phyloP scores from a whole-genome alignment of 2,797 vertebrate genomes.

The Lepilemur ruficaudatus region DNA sequence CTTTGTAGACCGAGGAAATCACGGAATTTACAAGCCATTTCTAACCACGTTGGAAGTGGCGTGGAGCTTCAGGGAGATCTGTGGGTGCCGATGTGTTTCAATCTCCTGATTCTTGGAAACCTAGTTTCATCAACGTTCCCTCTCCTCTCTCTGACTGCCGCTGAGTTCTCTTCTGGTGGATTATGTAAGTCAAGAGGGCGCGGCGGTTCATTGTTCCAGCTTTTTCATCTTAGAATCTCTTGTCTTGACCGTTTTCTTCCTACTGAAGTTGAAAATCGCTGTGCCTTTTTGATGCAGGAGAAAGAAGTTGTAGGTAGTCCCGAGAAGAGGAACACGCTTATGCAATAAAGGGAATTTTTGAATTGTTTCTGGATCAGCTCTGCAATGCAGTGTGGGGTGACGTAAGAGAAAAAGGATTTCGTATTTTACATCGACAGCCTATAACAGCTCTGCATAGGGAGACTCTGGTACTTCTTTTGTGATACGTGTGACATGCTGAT shows the following conservation, averaged over 20 bases:
- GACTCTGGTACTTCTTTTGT: slow-evolving; percentile 44
- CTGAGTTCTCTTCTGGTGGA: neutral
- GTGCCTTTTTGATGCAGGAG: neutral
- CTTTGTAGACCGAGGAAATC: neutral
- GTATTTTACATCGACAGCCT: neutral
- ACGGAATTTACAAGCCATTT: neutral
- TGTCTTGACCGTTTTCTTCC: neutral
- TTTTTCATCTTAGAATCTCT: neutral
- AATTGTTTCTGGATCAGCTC: slow-evolving; percentile 46
- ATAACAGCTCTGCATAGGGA: slow-evolving; percentile 46
- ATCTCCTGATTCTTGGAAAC: neutral
- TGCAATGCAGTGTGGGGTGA: neutral
- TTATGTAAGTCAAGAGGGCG: neutral
- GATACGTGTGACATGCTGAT: slow-evolving; percentile 40
- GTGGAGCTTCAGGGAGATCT: neutral
- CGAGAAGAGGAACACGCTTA: neutral
- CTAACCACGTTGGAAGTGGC: neutral
- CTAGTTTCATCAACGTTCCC: neutral
- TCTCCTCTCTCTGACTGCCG: neutral
- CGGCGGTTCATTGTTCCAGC: accelerated
- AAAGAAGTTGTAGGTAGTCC: neutral
- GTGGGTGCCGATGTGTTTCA: accelerated
- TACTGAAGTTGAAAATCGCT: slow-evolving; percentile 54
- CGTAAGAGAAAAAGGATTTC: slow-evolving; percentile 5
- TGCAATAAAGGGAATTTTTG: neutral